Base-by-base conservation (phyloP, 2,888 invertebrate species). In the Hypercompe scribonia region DNA sequence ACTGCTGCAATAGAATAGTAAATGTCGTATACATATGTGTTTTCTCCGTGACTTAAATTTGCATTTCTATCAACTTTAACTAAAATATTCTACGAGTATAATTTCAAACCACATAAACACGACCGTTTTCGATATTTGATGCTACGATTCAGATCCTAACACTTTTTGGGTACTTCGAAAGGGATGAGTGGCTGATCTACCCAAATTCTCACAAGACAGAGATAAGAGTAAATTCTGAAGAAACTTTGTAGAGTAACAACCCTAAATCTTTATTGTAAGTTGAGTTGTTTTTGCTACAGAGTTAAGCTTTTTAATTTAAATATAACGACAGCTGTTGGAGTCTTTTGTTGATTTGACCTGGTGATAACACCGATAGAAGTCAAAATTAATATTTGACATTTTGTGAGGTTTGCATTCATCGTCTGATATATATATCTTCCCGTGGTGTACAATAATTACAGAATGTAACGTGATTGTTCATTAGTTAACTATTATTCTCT, bases 151-250 rank as follows among this genome's bases (percentile, higher is more conserved):
- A 66, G 21, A 33, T 54, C 13, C 15, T 7, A 34, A 78, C 79
- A 79, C 76, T 74, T 77, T 76, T 80, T 83, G 72, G 77, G 77
- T 68, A 71, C 69, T 81, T 76, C 81, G 78, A 70, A 70, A 68
- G 65, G 78, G 84, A 80, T 83, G 80, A 83, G 78, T 71, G 74
- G 71, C 7, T 70, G 78, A 78, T 77, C 78, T 81, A 76, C 65
- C 73, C 64, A 83, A 81, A 81, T 76, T 73, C 77, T 50, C 58
- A 64, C 66, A 33, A 68, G 71, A 76, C 71, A 46, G 34, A 74
- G 71, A 77, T 77, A 81, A 67, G 68, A 61, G 58, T 65, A 39
- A 70, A 73, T 68, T 61, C 50, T 39, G 33, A 67, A 70, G 70
- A 68, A 64, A 72, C 72, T 72, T 64, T 31, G 13, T 21, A 63